Evolutionary conservation across 2,888 invertebrate genomes (phyloP), one percentile per base, ranked within the genome.

Genomic region (Acleris literana): DNA sequence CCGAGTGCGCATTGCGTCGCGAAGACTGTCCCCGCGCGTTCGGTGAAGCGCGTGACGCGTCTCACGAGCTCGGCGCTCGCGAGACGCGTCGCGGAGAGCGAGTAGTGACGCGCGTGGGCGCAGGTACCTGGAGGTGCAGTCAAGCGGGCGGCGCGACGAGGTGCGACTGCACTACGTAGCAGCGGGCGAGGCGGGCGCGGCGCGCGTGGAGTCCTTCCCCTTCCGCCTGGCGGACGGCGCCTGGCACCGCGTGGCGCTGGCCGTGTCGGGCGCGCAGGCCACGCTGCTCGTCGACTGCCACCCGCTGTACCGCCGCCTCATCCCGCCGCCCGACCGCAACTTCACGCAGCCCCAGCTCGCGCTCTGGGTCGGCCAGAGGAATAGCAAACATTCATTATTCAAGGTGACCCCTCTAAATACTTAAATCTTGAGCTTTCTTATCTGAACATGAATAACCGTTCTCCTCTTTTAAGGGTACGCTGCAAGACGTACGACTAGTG

Each of bases 101-200:
- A n/a, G 79, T 81, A 77, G 76, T 79, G 83, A 79, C 76, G 68
- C 75, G 75, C 79, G 78, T 76, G 78, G 76, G 79, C 75, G 79
- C 93, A 96, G 97, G 94, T 97, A 96, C 93, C 94, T 97, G 93
- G 97, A 98, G 94, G 94, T 98, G 90, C 97, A 97, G 93, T 97
- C 97, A 84, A 97, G 97, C 90, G 97, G 97, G 75, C 94, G 97
- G 72, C 95, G 96, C 81, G 96, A 97, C 88, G 97, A 97, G 91
- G 95, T 97, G 82, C 95, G 97, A 75, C 93, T 97, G 84, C 96
- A 97, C 91, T 97, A 97, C 90, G 95, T 95, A 86, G 94, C 95
- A 77, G 94, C 94, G 73, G 94, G 94, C 72, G 93, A 94, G 66
- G 87, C 88, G 76, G 75, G 74, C 60, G 80, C 84, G 73, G 94